Evolutionary conservation across 2,888 invertebrate genomes (phyloP), one percentile per base, ranked within the genome.

Genomic region (Molanna angustata): DNA sequence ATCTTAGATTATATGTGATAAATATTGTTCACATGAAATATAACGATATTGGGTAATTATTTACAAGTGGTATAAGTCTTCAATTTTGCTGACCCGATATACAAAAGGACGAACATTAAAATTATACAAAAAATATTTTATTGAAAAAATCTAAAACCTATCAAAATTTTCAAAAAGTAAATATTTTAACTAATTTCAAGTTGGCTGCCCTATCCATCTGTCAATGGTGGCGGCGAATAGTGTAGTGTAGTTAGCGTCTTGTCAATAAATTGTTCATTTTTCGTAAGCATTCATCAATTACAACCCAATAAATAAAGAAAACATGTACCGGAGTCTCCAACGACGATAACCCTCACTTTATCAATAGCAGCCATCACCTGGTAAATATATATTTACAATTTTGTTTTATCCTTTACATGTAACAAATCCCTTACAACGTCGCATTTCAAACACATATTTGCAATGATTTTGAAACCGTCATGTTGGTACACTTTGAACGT

Each of bases 271-370:
- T 43, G n/a, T 16, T 1, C n/a, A n/a, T n/a, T n/a, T 37, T 17
- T 33, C 35, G 21, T 18, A 21, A 45, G 9, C 16, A n/a, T 20
- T 19, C 17, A 16, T 58, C 2, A 19, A 19, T 57, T 13, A 35
- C 19, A n/a, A n/a, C n/a, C n/a, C n/a, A n/a, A n/a, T 42, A 2
- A 41, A 31, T 33, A 16, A 42, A 21, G 41, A 3, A 33, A 52
- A 48, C 50, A 65, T 65, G 71, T 79, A 89, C 90, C 92, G 58
- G 91, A 90, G 78, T 96, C 95, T 44, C 95, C 95, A 56, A 95
- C 84, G 54, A 96, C 86, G 63, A 96, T 83, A 56, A 96, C 86
- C 70, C 93, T 88, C 14, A 93, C 92, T 79, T 91, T 89, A 72
- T 93, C 91, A 64, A 91, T 88, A 59, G 86, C 85, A 64, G 90